These are phyloP conservation scores for Seriola quinqueradiata DNA, from an alignment of 2,113 vertebrate genomes.

Conservation along the genomic window DNA sequence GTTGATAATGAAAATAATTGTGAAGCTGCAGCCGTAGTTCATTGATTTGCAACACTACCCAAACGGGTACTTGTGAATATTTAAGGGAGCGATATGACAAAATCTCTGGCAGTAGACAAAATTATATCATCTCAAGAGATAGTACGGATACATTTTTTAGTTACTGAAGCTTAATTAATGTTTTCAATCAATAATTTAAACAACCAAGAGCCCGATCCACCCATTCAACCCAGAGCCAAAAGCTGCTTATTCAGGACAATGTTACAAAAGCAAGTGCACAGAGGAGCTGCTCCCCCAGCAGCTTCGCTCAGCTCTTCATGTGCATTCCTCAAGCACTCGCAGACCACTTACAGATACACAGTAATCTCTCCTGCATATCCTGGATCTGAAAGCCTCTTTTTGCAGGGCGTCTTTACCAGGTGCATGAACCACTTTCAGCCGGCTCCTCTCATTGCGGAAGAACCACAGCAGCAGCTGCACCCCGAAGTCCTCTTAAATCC, in stretches of 20 bases:
- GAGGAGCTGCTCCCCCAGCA: background rate
- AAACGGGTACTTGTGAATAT: background rate
- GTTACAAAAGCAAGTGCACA: background rate
- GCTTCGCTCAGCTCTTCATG: background rate
- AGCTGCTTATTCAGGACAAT: background rate
- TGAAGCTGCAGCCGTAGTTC: background rate
- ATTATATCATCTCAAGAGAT: background rate
- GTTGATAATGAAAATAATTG: background rate
- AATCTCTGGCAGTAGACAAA: background rate
- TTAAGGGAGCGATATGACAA: background rate
- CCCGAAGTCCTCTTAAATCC: conserved; percentile 19
- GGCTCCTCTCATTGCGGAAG: background rate
- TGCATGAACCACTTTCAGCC: conserved; percentile 2
- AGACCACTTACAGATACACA: background rate
- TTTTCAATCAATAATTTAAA: conserved; percentile 26
- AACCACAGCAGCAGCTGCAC: conserved; percentile 20
- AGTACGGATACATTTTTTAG: background rate
- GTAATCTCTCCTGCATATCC: conserved; percentile 15
- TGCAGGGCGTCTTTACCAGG: conserved; percentile 2
- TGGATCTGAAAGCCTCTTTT: background rate
- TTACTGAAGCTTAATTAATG: background rate
- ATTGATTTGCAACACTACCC: background rate
- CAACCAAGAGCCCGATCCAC: conserved; percentile 4
- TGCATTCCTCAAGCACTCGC: background rate
- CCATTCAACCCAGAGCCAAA: background rate